Evolutionary conservation across 2,113 vertebrate genomes (phyloP).

Genomic region (Propithecus coquereli): DNA sequence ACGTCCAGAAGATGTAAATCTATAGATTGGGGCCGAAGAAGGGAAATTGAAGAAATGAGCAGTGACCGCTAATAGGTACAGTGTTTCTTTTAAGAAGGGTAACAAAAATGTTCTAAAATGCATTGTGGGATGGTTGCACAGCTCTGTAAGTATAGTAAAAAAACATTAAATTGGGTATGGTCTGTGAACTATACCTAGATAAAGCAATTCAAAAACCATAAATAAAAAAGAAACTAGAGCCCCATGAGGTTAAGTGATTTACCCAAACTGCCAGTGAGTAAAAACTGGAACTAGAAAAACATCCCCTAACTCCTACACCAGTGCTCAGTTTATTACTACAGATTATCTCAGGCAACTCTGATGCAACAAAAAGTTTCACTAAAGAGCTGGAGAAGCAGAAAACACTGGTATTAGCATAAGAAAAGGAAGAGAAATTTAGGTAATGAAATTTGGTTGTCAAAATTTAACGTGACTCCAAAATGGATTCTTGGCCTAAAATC

Average conservation of each 20-base stretch:
- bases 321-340: neutral
- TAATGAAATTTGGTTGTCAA: constrained; percentile 30
- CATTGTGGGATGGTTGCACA: neutral
- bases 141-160: neutral
- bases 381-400: neutral
- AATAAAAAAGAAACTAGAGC: neutral
- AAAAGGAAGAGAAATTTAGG: constrained; percentile 4
- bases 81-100: neutral
- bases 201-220: neutral
- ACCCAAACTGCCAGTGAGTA: neutral
- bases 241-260: neutral
- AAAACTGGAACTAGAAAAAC: neutral
- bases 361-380: neutral
- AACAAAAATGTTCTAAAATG: neutral
- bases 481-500: neutral
- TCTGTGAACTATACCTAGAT: neutral
- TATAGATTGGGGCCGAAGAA: neutral
- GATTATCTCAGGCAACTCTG: neutral
- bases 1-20: neutral
- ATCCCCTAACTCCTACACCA: too few relatives aligned
- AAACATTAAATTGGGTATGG: neutral
- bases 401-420: neutral
- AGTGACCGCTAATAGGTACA: neutral
- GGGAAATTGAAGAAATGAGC: neutral
- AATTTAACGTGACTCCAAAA: neutral